Percentiles rank a stretch among this genome's conserved stretches.
Conservation (phyloP, 1,140 invertebrate species). For the Calosoma granatense region DNA sequence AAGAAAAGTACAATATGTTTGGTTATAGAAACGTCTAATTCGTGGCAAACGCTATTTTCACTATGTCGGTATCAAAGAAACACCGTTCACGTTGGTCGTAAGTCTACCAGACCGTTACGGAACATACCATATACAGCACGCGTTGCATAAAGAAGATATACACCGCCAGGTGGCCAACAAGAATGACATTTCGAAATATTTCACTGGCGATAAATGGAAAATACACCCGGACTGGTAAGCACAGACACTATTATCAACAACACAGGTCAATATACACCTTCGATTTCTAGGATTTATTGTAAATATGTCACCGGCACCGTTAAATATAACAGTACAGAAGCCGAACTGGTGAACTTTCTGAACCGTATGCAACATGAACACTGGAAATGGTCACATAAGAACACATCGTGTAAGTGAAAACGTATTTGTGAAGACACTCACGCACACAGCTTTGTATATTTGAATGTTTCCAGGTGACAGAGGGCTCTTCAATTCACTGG, state of each 20-base stretch:
- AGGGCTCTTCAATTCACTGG: conserved; percentile 67
- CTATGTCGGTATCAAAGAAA: conserved; percentile 50
- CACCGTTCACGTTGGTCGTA: conserved; percentile 63
- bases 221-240: conserved; percentile 76
- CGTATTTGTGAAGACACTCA: no score
- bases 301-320: conserved; percentile 30
- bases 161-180: conserved; percentile 48
- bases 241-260: not conserved
- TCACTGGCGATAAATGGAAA: conserved; percentile 68
- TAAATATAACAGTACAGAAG: conserved; percentile 50
- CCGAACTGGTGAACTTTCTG: conserved; percentile 54
- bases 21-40: conserved; percentile 40
- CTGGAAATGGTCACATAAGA: conserved; percentile 1
- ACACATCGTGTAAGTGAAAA: not conserved
- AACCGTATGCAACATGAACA: not conserved
- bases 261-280: conserved; percentile 1
- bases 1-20: conserved; percentile 9
- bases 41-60: conserved; percentile 54
- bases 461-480: conserved; percentile 57
- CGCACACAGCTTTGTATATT: no score
- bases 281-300: conserved; percentile 29
- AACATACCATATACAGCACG: conserved; percentile 54
- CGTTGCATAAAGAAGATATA: conserved; percentile 50
- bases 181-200: conserved; percentile 54
- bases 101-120: conserved; percentile 60